Evolutionary conservation across 2,888 invertebrate species (phyloP).

Genomic region (Leucophora obtusa): DNA sequence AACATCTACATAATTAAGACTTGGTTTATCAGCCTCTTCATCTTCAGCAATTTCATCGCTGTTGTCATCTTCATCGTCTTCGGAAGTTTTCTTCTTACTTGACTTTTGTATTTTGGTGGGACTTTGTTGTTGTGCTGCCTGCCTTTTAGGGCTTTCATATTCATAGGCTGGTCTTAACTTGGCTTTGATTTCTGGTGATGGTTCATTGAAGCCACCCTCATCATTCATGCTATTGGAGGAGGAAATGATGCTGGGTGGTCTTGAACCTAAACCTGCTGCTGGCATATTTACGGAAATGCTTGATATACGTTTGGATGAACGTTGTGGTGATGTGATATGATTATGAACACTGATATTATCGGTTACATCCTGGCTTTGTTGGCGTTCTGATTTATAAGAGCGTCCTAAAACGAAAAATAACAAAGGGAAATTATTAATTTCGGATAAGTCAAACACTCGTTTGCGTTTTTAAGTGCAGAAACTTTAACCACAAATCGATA

Average conservation of each 20-base stretch:
- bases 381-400: conserved; percentile 68
- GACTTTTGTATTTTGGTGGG: conserved; percentile 43
- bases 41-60: conserved; percentile 11
- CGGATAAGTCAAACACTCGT: no score
- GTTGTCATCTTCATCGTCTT: conserved; percentile 52
- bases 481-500: no score
- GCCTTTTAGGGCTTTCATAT: conserved; percentile 67
- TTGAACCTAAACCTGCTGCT: conserved; percentile 82
- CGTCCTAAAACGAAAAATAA: conserved; percentile 69
- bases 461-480: no score
- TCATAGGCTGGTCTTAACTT: conserved; percentile 78
- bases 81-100: conserved; percentile 10
- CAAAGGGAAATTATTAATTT: background rate
- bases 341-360: conserved; percentile 54
- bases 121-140: conserved; percentile 17
- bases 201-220: conserved; percentile 86
- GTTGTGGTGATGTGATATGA: conserved; percentile 71
- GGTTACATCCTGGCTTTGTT: conserved; percentile 56
- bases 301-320: conserved; percentile 80
- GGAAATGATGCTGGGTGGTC: conserved; percentile 84
- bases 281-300: conserved; percentile 83
- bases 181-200: conserved; percentile 85
- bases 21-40: conserved; percentile 70
- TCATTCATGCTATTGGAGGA: conserved; percentile 81
- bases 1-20: conserved; percentile 78